Evolutionary conservation across 1,140 invertebrate genomes (phyloP).

Genomic region (Penaeus vannamei): DNA sequence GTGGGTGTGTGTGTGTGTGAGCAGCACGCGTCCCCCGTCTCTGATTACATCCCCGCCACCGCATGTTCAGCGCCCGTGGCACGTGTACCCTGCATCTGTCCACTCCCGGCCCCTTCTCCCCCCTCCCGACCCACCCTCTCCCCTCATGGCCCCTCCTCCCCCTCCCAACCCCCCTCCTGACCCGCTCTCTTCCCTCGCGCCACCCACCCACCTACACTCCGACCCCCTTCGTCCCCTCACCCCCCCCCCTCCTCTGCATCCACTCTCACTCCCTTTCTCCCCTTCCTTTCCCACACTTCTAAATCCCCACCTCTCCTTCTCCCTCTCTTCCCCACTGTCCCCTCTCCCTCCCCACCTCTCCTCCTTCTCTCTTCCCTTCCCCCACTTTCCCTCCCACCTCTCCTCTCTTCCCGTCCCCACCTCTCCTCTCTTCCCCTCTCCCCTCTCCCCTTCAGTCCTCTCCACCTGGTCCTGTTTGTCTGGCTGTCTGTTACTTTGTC

Average conservation of each 20-base stretch:
- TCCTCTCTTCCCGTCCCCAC: neutral
- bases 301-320: neutral
- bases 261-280: neutral
- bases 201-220: neutral
- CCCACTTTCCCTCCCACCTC: neutral
- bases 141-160: neutral
- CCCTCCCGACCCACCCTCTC: neutral
- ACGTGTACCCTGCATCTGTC: constrained; percentile 1
- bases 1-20: too few relatives aligned
- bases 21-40: neutral
- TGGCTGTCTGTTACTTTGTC: too few relatives aligned
- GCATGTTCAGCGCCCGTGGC: neutral
- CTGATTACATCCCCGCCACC: neutral
- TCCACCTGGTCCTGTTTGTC: too few relatives aligned
- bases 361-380: neutral
- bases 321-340: neutral
- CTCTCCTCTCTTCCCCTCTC: neutral
- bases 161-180: neutral
- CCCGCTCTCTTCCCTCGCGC: neutral
- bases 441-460: neutral
- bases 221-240: neutral
- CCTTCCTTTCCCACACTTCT: neutral
- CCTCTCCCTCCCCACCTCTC: neutral
- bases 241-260: neutral
- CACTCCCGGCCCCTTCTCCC: constrained; percentile 20